Conservation (phyloP, 2,113 vertebrate genomes). For the Podarcis cretensis region DNA sequence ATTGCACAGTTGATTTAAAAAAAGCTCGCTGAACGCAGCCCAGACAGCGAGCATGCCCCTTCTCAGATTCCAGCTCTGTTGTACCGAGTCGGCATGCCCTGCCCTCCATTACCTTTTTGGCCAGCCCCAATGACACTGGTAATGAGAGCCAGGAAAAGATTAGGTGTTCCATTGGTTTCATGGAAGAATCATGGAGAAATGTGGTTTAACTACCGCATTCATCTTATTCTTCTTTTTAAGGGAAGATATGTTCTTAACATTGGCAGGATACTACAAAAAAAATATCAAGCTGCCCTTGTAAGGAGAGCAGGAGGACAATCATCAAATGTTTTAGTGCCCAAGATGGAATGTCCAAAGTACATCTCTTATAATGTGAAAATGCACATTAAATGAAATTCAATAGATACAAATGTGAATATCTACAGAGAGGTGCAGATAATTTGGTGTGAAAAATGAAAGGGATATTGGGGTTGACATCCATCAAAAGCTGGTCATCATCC, state of each 20-base stretch:
- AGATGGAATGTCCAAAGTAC: not conserved
- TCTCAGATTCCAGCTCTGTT: conserved; percentile 33
- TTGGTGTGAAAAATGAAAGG: not conserved
- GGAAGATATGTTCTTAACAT: not conserved
- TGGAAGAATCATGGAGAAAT: conserved; percentile 6
- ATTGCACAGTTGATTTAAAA: conserved; percentile 55
- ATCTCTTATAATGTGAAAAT: too few species aligned
- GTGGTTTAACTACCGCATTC: not conserved
- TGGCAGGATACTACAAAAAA: accelerated
- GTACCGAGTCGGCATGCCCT: not conserved
- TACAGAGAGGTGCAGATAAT: not conserved
- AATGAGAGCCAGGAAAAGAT: conserved; percentile 37
- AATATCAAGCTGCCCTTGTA: not conserved
- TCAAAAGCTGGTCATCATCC: not conserved
- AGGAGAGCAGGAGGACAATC: not conserved
- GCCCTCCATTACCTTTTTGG: not conserved
- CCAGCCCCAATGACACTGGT: not conserved
- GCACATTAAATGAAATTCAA: not conserved
- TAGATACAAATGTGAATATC: not conserved
- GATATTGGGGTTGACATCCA: too few species aligned
- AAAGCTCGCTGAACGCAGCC: conserved; percentile 49
- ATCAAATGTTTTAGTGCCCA: not conserved
- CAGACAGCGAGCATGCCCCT: conserved; percentile 8
- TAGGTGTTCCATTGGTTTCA: accelerated
- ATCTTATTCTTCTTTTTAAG: not conserved